Evolutionary conservation across 2,113 vertebrate species (phyloP), one percentile per base, ranked within the genome.

Genomic region (Hiodon tergisus): DNA sequence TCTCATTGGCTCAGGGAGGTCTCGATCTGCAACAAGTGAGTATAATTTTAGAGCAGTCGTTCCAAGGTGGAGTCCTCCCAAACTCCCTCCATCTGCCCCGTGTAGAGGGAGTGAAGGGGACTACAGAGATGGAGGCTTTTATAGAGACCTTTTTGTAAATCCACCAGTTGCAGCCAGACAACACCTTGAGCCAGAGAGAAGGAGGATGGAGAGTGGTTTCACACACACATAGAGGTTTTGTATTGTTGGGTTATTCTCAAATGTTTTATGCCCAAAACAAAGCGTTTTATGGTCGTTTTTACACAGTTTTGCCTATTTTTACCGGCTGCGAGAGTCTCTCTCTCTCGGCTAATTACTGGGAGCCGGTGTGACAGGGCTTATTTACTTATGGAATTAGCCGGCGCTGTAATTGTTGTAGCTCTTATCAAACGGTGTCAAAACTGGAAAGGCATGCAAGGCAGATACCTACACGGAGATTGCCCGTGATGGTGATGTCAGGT

Each of bases 1-100:
- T 91, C 87, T 90, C 88, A 0, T 63, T 91, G 82, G 69, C 88
- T 11, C 90, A 91, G 83, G 90, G 87, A 83, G 88, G 86, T 73
- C 75, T 91, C 73, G 89, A 91, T 84, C 84, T 91, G 82, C 90
- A 91, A 83, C 90, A 91, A 77, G 89, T 91, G 81, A 90, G 89
- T 88, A 82, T 76, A 62, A 57, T 77, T 65, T 55, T 14, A 57
- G 47, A 48, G 68, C 51, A 71, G 59, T 13, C 5, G 50, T 68
- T 67, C 47, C 31, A 55, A 54, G 50, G 50, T 47, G 5, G 31
- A 47, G 57, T 48, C 46, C 57, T 59, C 50, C 17, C 51, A 17
- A 14, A 8, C 65, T 68, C 63, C 65, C 65, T 68, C 54, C n/a
- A 52, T 65, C 14, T n/a, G 2, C n/a, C 47, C 53, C 57, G 17